Evolutionary conservation across 2,888 invertebrate genomes (phyloP), one percentile per base, ranked within the genome.

Genomic region (Auanema sp.): DNA sequence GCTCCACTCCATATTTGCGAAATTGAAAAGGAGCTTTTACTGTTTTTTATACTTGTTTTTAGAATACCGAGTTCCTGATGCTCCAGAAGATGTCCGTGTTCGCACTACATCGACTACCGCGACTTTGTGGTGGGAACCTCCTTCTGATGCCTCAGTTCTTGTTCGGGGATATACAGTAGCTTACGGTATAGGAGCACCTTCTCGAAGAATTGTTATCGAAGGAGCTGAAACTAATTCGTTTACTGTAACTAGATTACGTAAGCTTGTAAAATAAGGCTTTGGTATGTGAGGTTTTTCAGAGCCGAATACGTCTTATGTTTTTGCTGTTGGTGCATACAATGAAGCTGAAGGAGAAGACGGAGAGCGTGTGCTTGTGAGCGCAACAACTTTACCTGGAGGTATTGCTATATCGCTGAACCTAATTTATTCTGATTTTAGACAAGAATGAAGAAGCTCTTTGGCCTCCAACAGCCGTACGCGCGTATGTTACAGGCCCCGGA

Each of bases 271-370:
- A 14, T 11, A 43, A 43, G n/a, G 16, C 11, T n/a, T 50, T 50
- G 12, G n/a, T 2, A 16, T 14, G 44, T 57, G 43, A 42, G 8
- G 12, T 44, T 14, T 18, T 70, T 44, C 61, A 76, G 76, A 63
- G 1, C 75, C 76, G 11, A 69, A 69, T 54, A 82, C 79, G 1
- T 75, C 76, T 11, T 82, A 82, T 58, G 78, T 82, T 8, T 78
- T 82, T 59, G 77, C 82, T 0, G 68, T 82, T 41, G 78, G 76
- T 25, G 79, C 82, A 0, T 82, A 82, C 69, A 82, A 82, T 50
- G 82, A 82, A 63, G 82, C 82, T 1, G 78, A 76, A 8, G 80
- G 77, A 16, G 82, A 82, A 58, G 82, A 82, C 50, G 79, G 80
- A 41, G 78, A 76, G 41, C 69, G 70, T 49, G 76, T 73, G 44